Conservation (phyloP, 2,888 invertebrate genomes). For the Timema cristinae region DNA sequence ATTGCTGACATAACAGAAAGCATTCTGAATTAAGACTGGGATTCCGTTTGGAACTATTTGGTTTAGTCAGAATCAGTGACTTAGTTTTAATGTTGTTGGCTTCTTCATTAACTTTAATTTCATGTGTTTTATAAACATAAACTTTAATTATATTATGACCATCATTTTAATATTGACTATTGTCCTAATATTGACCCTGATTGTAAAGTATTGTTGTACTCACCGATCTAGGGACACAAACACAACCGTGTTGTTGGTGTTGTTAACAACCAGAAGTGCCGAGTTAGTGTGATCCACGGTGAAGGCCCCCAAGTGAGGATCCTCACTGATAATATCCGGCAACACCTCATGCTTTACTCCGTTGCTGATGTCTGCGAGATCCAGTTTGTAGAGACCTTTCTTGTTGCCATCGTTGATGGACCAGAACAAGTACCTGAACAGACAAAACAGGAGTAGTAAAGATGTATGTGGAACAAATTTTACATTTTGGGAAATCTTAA, state of each 20-base stretch:
- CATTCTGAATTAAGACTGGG: conserved; percentile 15
- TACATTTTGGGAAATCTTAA: no score
- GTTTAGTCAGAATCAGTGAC: no score
- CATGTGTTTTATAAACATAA: no score
- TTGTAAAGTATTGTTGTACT: conserved; percentile 34
- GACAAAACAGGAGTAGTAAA: not conserved
- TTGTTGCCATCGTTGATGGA: conserved; percentile 51
- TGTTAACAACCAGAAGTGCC: conserved; percentile 70
- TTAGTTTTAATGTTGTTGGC: no score
- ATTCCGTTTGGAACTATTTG: conserved; percentile 4
- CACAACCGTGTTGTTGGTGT: conserved; percentile 69
- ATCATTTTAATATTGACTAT: no score
- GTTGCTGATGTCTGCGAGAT: conserved; percentile 71
- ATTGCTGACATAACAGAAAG: conserved; percentile 46
- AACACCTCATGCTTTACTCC: conserved; percentile 66
- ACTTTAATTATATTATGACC: no score
- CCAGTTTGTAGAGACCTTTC: conserved; percentile 70
- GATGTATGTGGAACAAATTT: not conserved
- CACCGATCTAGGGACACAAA: conserved; percentile 80
- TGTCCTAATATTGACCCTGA: no score
- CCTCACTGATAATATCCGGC: conserved; percentile 61
- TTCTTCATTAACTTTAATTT: no score
- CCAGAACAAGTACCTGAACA: conserved; percentile 74
- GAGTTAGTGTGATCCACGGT: conserved; percentile 80
- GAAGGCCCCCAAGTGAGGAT: conserved; percentile 71